phyloP scores from a whole-genome alignment of 2,797 vertebrate species.

The Gorsachius magnificus region DNA sequence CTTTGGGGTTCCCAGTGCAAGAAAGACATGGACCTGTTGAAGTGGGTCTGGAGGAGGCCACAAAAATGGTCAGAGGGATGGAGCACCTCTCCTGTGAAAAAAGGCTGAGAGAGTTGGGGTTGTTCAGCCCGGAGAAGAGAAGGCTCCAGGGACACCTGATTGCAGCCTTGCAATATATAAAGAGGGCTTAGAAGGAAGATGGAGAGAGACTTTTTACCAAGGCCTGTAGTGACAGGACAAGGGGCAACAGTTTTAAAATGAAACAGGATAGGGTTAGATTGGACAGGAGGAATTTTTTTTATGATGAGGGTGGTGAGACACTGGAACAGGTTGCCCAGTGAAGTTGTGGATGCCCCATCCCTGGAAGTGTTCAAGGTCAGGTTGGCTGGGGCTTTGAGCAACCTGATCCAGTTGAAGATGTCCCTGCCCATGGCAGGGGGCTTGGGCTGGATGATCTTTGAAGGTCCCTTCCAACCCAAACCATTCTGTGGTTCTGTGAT shows the following conservation, averaged over 20 bases:
- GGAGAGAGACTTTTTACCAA: neutral
- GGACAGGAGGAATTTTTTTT: neutral
- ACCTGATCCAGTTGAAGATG: neutral
- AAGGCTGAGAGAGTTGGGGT: neutral
- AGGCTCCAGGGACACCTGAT: neutral
- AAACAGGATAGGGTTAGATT: neutral
- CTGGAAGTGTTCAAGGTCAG: neutral
- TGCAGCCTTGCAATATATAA: neutral
- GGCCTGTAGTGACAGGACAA: neutral
- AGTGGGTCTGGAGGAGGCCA: neutral
- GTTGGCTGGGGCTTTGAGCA: neutral
- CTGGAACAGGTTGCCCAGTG: neutral
- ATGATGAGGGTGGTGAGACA: neutral
- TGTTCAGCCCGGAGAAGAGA: neutral
- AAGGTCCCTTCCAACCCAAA: neutral
- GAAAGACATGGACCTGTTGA: neutral
- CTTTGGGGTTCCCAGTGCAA: neutral
- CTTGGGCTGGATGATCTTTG: neutral
- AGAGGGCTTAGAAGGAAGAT: neutral
- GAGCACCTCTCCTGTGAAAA: neutral
- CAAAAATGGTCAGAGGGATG: neutral
- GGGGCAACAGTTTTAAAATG: neutral
- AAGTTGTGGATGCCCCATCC: neutral
- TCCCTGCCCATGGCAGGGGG: neutral
- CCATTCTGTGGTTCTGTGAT: neutral